A percentile compares a stretch with the other conserved stretches of the same genome.
Conservation (phyloP, 2,797 vertebrate species). For the Astyanax mexicanus region DNA sequence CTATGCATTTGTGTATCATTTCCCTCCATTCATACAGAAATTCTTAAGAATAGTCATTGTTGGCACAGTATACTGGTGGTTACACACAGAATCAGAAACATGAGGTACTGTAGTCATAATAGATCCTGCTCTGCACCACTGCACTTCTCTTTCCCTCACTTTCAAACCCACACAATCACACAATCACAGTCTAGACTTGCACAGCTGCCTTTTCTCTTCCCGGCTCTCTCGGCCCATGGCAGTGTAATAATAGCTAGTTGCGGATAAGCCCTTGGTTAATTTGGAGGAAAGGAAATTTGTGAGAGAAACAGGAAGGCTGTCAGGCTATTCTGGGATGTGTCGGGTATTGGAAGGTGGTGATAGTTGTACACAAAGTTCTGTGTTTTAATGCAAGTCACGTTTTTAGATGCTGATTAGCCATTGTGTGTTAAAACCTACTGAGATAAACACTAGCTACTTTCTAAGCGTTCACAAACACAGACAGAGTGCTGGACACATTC, state of each 20-base stretch:
- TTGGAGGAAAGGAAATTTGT: slow-evolving; percentile 10
- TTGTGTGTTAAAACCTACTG: neutral
- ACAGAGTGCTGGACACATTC: neutral
- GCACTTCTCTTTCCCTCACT: neutral
- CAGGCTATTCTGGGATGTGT: slow-evolving; percentile 48
- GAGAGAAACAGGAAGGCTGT: slow-evolving; percentile 41
- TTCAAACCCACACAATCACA: neutral
- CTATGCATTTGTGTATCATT: no score
- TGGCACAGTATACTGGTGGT: neutral
- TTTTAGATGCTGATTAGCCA: neutral
- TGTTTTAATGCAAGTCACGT: neutral
- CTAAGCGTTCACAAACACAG: neutral
- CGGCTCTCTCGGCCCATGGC: neutral
- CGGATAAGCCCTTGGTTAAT: slow-evolving; percentile 29
- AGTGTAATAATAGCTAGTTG: neutral
- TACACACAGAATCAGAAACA: neutral
- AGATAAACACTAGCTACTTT: slow-evolving; percentile 12
- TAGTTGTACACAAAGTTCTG: slow-evolving; percentile 5
- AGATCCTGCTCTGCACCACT: neutral
- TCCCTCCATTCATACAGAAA: no score
- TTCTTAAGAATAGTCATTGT: neutral
- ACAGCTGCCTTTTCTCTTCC: slow-evolving; percentile 24
- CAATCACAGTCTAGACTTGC: neutral
- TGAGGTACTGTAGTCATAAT: neutral
- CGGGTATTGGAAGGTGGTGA: neutral